phyloP scores from a whole-genome alignment of 2,797 vertebrate genomes.

The Hippocampus kuda region DNA sequence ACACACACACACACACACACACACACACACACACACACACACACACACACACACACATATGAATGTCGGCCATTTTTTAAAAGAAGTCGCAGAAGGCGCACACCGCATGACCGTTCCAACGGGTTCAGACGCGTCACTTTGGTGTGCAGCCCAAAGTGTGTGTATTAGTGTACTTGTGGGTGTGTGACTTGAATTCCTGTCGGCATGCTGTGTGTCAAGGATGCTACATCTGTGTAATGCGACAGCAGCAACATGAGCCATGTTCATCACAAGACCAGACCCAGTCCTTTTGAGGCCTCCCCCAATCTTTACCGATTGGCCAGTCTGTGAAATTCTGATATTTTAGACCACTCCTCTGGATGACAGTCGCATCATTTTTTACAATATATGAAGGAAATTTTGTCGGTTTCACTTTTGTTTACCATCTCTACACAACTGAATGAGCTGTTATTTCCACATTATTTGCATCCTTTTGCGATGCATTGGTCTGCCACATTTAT shows the following conservation, averaged over 20 bases:
- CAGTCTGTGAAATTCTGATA: not conserved
- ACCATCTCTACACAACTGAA: too few relatives aligned
- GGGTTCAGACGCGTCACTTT: not conserved
- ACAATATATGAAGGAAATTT: not conserved
- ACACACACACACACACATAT: too few relatives aligned
- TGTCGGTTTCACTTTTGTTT: not conserved
- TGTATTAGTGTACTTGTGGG: conserved; percentile 3
- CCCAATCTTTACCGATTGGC: not conserved
- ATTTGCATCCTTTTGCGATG: not conserved
- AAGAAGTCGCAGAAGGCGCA: not conserved
- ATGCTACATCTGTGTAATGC: conserved; percentile 51
- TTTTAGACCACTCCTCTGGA: not conserved
- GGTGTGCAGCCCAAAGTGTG: not conserved
- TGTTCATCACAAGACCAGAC: conserved; percentile 28
- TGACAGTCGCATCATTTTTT: too few relatives aligned
- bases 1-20: too few relatives aligned
- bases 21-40: too few relatives aligned
- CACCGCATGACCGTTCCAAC: not conserved
- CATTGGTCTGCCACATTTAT: not conserved
- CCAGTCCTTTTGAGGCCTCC: conserved; percentile 12
- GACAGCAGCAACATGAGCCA: conserved; percentile 45
- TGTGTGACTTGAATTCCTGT: conserved; percentile 34
- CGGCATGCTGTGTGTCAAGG: conserved; percentile 54
- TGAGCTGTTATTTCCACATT: not conserved
- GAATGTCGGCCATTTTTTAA: too few relatives aligned